phyloP scores from a whole-genome alignment of 2,888 invertebrate genomes.

The Nudaria mundana region DNA sequence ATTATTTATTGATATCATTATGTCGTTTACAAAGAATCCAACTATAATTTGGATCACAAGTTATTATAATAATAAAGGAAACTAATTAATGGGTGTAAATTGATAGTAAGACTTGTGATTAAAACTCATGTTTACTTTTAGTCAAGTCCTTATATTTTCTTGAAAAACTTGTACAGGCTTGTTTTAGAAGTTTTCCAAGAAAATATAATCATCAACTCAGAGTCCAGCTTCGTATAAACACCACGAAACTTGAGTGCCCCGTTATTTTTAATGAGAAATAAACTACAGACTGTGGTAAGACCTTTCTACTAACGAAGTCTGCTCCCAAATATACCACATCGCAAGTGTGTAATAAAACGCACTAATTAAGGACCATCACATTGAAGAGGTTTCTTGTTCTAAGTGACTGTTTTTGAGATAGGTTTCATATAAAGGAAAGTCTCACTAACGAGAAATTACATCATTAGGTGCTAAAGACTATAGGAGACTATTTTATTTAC shows the following conservation, averaged over 20 bases:
- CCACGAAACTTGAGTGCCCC: slow-evolving; percentile 24
- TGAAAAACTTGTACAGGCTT: too few species aligned
- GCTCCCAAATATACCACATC: slow-evolving; percentile 27
- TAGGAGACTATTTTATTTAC: not conserved
- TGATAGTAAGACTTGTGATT: too few species aligned
- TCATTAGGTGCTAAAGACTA: not conserved
- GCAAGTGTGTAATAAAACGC: slow-evolving; percentile 32
- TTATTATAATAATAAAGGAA: too few species aligned
- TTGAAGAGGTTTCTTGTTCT: slow-evolving; percentile 18
- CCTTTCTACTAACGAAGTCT: slow-evolving; percentile 33
- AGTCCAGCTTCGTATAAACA: slow-evolving; percentile 17
- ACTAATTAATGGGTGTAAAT: too few species aligned
- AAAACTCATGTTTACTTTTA: too few species aligned
- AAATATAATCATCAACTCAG: slow-evolving; percentile 2
- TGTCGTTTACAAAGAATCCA: too few species aligned
- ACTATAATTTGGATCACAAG: too few species aligned
- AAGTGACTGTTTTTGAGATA: not conserved
- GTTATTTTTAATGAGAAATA: slow-evolving; percentile 40
- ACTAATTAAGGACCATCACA: slow-evolving; percentile 27
- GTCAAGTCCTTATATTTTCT: too few species aligned
- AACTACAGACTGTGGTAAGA: slow-evolving; percentile 28
- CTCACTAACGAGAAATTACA: not conserved
- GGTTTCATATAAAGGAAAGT: not conserved
- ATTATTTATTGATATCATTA: too few species aligned
- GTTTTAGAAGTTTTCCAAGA: too few species aligned